Percentiles rank a stretch among this genome's conserved stretches.
Evolutionary conservation across 2,888 invertebrate species (phyloP).

Genomic region (Heliconius ismenius): DNA sequence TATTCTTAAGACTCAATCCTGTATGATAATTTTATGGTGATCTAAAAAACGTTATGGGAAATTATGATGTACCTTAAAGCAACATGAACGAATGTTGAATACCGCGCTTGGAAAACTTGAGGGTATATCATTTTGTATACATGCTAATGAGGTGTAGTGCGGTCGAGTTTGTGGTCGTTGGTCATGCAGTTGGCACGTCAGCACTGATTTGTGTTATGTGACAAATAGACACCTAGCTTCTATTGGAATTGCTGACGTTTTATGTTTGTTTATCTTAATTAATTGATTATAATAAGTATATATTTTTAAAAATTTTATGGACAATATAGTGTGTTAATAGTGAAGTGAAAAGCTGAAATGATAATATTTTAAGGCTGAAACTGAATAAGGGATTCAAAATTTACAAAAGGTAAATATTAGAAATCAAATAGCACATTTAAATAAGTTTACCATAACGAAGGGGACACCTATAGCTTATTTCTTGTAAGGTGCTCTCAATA

Average conservation of each 20-base stretch:
- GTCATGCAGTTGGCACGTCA: conserved; percentile 77
- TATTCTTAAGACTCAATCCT: conserved; percentile 48
- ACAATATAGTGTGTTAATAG: conserved; percentile 29
- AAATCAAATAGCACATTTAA: too few relatives aligned
- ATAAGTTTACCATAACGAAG: not conserved
- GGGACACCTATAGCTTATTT: not conserved
- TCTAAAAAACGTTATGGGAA: conserved; percentile 47
- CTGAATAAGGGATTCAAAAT: conserved; percentile 32
- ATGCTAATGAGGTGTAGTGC: conserved; percentile 76
- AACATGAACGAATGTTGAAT: conserved; percentile 54
- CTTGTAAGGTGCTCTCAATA: not conserved
- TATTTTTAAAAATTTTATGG: conserved; percentile 2
- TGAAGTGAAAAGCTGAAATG: conserved; percentile 48
- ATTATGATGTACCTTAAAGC: conserved; percentile 50
- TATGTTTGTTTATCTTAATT: conserved; percentile 18
- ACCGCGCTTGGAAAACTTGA: conserved; percentile 52
- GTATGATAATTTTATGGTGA: conserved; percentile 39
- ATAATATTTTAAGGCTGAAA: conserved; percentile 31
- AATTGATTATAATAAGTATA: conserved; percentile 14
- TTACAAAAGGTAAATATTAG: conserved; percentile 34
- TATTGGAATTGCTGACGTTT: conserved; percentile 25
- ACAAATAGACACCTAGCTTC: conserved; percentile 54
- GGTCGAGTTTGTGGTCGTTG: conserved; percentile 77
- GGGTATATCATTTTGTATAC: conserved; percentile 73
- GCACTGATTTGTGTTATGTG: conserved; percentile 71